These are phyloP conservation scores for Ctenopoma kingsleyae DNA, from an alignment of 2,797 vertebrate species.

Conservation along the genomic window DNA sequence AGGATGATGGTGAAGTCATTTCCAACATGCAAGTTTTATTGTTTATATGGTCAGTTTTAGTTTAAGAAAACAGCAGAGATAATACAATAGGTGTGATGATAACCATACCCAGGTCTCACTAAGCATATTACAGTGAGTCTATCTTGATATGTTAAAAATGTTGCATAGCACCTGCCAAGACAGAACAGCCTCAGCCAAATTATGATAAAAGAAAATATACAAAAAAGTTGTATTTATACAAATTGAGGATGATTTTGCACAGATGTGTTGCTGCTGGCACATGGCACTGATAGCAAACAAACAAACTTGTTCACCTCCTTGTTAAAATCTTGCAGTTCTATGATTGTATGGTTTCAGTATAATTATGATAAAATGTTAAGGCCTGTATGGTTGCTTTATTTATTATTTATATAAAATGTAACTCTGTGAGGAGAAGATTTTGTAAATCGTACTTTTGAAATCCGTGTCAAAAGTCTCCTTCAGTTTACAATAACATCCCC, in stretches of 20 bases:
- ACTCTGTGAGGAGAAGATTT: slow-evolving; percentile 20
- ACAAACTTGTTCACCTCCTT: not conserved
- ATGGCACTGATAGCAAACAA: slow-evolving; percentile 10
- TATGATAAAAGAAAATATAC: slow-evolving; percentile 10
- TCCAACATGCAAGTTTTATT: slow-evolving; percentile 68
- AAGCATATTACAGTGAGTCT: not conserved
- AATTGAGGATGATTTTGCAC: slow-evolving; percentile 19
- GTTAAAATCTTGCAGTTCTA: not conserved
- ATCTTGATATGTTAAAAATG: slow-evolving; percentile 4
- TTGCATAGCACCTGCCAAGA: slow-evolving; percentile 18
- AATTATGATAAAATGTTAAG: not conserved
- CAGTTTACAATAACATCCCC: not conserved
- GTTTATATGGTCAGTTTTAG: slow-evolving; percentile 30
- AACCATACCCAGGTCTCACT: slow-evolving; percentile 4
- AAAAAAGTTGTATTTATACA: slow-evolving; percentile 8
- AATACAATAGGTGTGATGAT: slow-evolving; percentile 11
- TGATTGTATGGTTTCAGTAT: slow-evolving; percentile 9
- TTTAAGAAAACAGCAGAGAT: slow-evolving; percentile 25
- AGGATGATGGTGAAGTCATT: slow-evolving; percentile 27
- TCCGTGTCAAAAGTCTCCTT: slow-evolving; percentile 22
- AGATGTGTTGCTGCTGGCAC: slow-evolving; percentile 14
- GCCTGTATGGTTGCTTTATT: slow-evolving; percentile 18
- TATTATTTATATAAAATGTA: slow-evolving; percentile 44
- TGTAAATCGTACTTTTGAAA: slow-evolving; percentile 4
- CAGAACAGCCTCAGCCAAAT: slow-evolving; percentile 7